Conservation (phyloP, 2,888 invertebrate species). For the Stramonita haemastoma region DNA sequence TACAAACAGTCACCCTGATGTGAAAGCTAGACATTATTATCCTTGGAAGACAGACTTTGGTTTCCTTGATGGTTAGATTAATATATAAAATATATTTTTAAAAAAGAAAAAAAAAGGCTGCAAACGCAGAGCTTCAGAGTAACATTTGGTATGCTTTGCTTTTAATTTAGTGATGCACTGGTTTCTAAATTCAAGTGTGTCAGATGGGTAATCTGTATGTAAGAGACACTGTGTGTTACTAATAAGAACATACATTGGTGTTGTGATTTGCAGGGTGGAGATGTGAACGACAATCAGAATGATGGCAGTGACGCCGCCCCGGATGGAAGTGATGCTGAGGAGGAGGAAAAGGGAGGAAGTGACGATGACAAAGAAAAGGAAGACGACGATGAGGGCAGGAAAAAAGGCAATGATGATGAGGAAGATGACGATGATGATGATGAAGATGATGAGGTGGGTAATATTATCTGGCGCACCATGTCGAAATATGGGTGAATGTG, state of each 20-base stretch:
- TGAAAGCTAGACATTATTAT: no score
- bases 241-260: conserved; percentile 5
- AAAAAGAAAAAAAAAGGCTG: no score
- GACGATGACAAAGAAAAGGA: conserved; percentile 78
- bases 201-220: background rate
- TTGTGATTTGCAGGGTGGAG: conserved; percentile 48
- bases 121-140: no score
- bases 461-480: no score
- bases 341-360: conserved; percentile 50
- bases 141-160: no score
- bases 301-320: conserved; percentile 57
- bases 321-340: conserved; percentile 56
- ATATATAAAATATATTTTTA: no score
- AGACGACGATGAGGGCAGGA: conserved; percentile 47
- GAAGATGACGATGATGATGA: conserved; percentile 64
- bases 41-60: no score
- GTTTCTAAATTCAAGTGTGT: no score
- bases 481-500: no score
- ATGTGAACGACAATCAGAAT: conserved; percentile 49
- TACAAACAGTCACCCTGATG: no score
- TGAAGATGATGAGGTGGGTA: conserved; percentile 58
- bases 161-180: no score
- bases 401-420: conserved; percentile 49
- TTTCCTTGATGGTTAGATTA: no score
- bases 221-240: conserved; percentile 14